Evolutionary conservation across 2,113 vertebrate genomes (phyloP).

Genomic region (Daubentonia madagascariensis): DNA sequence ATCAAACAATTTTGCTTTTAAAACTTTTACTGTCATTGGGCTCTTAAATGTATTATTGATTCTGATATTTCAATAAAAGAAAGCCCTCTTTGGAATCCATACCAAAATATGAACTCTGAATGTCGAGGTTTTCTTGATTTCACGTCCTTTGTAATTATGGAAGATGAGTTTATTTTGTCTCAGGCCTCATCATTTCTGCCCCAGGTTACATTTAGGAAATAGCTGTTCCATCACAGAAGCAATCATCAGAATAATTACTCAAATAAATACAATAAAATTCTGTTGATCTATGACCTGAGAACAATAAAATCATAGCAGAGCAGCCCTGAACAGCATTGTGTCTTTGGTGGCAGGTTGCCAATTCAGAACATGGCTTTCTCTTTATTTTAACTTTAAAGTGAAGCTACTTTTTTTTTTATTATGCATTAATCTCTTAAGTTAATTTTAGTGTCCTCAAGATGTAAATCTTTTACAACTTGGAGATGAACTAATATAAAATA

Average conservation of each 20-base stretch:
- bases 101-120: background rate
- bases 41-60: background rate
- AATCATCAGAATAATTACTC: background rate
- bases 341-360: background rate
- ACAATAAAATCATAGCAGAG: background rate
- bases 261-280: slow-evolving; percentile 43
- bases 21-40: background rate
- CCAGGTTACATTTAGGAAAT: background rate
- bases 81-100: background rate
- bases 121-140: background rate
- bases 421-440: slow-evolving; percentile 58
- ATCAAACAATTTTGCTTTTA: background rate
- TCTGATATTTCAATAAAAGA: background rate
- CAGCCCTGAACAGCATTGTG: background rate
- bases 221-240: background rate
- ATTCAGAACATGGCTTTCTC: background rate
- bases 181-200: background rate
- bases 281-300: background rate
- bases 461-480: slow-evolving; percentile 62
- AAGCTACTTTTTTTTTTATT: slow-evolving; percentile 1
- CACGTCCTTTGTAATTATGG: background rate
- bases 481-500: slow-evolving; percentile 63
- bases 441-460: slow-evolving; percentile 63
- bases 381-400: slow-evolving; percentile 48
- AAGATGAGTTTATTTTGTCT: background rate